Conservation (phyloP, 2,113 vertebrate genomes). For the Ochotona curzoniae region DNA sequence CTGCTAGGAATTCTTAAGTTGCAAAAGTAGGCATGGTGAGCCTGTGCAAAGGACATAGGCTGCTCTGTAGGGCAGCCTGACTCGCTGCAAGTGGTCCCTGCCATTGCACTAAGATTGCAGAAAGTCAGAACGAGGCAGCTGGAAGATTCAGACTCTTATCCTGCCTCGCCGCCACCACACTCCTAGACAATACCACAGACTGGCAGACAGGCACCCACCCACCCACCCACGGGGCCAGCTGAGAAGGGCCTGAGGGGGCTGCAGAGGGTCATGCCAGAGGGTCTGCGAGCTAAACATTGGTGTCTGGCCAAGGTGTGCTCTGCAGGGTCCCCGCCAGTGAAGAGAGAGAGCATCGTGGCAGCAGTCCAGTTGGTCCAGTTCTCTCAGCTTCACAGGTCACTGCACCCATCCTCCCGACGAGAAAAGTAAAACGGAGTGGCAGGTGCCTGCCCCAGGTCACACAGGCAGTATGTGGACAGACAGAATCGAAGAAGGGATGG, state of each 20-base stretch:
- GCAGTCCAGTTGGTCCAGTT: not conserved
- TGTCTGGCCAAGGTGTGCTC: not conserved
- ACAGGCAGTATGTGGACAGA: accelerated
- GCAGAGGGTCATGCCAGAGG: not conserved
- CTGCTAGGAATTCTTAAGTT: not conserved
- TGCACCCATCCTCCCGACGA: not conserved
- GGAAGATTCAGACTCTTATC: not conserved
- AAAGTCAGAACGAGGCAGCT: not conserved
- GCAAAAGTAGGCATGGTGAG: not conserved
- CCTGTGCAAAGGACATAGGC: not conserved
- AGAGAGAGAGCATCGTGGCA: not conserved
- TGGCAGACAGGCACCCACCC: not conserved
- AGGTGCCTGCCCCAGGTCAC: not conserved
- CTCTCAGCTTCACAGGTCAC: not conserved
- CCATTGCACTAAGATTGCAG: not conserved
- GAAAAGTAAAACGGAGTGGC: not conserved
- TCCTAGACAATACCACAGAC: not conserved
- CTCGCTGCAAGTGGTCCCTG: not conserved
- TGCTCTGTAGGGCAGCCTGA: not conserved
- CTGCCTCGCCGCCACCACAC: not conserved
- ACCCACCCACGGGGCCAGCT: accelerated
- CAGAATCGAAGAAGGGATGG: not conserved
- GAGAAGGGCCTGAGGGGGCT: not conserved
- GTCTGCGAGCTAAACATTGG: not conserved
- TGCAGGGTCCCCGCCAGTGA: not conserved